Evolutionary conservation across 2,888 invertebrate genomes (phyloP).

Genomic region (Drosophila basisetae): DNA sequence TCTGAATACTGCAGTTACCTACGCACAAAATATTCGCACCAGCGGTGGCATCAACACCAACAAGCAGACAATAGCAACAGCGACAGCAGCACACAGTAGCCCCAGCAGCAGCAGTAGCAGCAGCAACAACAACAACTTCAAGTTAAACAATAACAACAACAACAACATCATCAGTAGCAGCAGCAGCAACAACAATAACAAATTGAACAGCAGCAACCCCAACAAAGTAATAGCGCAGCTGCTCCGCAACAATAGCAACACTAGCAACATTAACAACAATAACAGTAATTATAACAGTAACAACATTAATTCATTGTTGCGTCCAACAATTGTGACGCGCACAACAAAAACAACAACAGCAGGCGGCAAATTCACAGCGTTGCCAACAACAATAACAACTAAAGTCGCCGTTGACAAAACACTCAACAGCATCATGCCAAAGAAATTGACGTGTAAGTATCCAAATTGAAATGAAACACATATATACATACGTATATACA

Average conservation of each 20-base stretch:
- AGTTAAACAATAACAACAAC: slow-evolving; percentile 45
- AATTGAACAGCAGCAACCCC: slow-evolving; percentile 52
- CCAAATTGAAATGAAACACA: slow-evolving; percentile 5
- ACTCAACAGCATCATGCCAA: slow-evolving; percentile 71
- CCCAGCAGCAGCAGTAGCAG: slow-evolving; percentile 27
- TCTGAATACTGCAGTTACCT: slow-evolving; percentile 91
- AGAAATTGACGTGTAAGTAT: slow-evolving; percentile 71
- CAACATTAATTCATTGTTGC: slow-evolving; percentile 22
- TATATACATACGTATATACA: not conserved
- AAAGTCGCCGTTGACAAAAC: slow-evolving; percentile 48
- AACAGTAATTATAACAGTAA: slow-evolving; percentile 28
- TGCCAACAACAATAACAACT: slow-evolving; percentile 55
- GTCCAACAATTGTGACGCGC: slow-evolving; percentile 45
- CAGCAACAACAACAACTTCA: slow-evolving; percentile 61
- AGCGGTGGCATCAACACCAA: slow-evolving; percentile 78
- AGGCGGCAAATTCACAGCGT: slow-evolving; percentile 58
- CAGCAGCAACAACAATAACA: slow-evolving; percentile 25
- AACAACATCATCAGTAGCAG: slow-evolving; percentile 33
- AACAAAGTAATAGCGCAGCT: slow-evolving; percentile 41
- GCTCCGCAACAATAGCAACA: slow-evolving; percentile 37
- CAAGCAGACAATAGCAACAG: slow-evolving; percentile 42
- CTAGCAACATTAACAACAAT: slow-evolving; percentile 41
- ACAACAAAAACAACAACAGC: slow-evolving; percentile 50
- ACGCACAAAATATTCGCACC: slow-evolving; percentile 86
- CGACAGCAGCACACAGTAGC: slow-evolving; percentile 1